Evolutionary conservation across 92 coral and sea anemone genomes (phyloP), one percentile per base, ranked within the genome.

Genomic region (Plumapathes pennacea): DNA sequence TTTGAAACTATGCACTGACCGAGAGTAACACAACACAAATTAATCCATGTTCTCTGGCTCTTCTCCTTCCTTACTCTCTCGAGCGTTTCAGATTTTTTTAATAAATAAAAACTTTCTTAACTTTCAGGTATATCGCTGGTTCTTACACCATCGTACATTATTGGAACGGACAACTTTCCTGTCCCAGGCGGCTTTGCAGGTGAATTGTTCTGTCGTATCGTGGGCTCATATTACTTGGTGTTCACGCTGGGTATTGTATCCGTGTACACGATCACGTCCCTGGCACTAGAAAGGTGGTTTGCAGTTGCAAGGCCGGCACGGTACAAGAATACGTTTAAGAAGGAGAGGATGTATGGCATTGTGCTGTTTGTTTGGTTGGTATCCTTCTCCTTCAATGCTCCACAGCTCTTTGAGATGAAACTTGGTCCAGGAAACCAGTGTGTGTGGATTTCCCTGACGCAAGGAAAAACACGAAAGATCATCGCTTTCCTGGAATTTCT

Each of bases 221-320:
- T 89, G 11, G 73, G 63, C 14, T 85, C 97, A 22, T 81, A 89
- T 52, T 89, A 73, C 39, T 52, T 84, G 48, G 77, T 85, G 45
- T 89, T 85, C 41, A 60, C 66, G 10, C 69, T 89, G 26, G 97
- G 97, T 4, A 81, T 85, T 24, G 97, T 89, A 24, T 89, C 97
- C 24, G 92, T 89, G 10, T 77, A 78, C 46, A 89, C 84, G 15
- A 74, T 84, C 25, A 69, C 85, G 13, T 75, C 80, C 32, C 57
- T 89, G 28, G 78, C 97, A 4, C 28, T 85, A 7, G 97, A 89
- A 45, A 58, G 95, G 52, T 86, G 95, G 89, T 76, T 74, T 26
- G 95, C 96, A 10, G 88, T 87, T 6, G 80, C 86, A 20, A 68
- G 77, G 32, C 96, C 96, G 4, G 68, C 73, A 9, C 32, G 51